phyloP scores from a whole-genome alignment of 2,113 vertebrate species.

The Pelvicachromis taeniatus region DNA sequence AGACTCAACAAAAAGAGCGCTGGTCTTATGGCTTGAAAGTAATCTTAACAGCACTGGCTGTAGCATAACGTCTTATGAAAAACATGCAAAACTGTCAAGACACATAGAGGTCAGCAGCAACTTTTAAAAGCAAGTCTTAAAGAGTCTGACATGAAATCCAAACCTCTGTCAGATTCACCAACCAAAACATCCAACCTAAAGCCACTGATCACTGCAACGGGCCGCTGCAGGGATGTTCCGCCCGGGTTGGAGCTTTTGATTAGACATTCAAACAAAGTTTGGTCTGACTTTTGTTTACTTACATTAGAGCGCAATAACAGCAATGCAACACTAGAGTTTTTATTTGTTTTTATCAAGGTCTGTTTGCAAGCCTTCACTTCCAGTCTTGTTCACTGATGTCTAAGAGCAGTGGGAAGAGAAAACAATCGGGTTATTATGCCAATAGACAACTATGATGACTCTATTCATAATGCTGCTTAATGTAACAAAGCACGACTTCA shows the following conservation, averaged over 20 bases:
- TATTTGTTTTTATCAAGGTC: conserved; percentile 1
- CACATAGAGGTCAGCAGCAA: conserved; percentile 30
- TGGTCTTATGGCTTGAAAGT: background rate
- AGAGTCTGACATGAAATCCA: conserved; percentile 27
- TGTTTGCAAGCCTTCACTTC: conserved; percentile 50
- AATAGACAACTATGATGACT: background rate
- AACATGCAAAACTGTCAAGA: conserved; percentile 41
- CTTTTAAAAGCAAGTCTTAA: conserved; percentile 5
- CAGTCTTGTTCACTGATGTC: background rate
- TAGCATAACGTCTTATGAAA: background rate
- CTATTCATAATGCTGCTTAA: background rate
- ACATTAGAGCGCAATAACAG: conserved; percentile 44
- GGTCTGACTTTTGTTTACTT: conserved; percentile 55
- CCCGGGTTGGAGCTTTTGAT: conserved; percentile 41
- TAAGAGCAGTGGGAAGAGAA: background rate
- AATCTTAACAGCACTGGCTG: conserved; percentile 18
- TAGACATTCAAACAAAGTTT: conserved; percentile 42
- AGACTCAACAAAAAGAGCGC: background rate
- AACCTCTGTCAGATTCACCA: conserved; percentile 39
- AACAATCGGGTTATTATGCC: background rate
- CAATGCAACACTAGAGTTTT: conserved; percentile 26
- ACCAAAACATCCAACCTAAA: conserved; percentile 31
- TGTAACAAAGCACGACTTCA: background rate
- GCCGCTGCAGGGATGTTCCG: background rate
- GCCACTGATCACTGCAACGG: background rate